Conservation (phyloP, 2,888 invertebrate genomes). For the Lasiommata megera region DNA sequence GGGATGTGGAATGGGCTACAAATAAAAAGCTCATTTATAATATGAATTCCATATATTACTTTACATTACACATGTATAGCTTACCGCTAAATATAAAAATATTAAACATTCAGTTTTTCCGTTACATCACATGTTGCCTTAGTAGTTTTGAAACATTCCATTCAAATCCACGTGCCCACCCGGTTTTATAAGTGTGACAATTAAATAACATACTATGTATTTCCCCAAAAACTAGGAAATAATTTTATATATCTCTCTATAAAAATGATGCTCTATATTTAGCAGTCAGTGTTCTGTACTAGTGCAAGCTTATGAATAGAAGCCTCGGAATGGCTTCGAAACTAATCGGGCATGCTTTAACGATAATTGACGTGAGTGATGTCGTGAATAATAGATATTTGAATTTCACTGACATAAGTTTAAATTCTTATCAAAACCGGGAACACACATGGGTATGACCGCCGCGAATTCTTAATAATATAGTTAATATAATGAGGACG, state of each 20-base stretch:
- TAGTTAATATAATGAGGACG: slow-evolving; percentile 43
- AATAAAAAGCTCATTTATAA: slow-evolving; percentile 45
- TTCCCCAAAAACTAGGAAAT: not conserved
- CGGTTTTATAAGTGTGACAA: slow-evolving; percentile 5
- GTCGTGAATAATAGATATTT: too few species aligned
- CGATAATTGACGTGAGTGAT: too few species aligned
- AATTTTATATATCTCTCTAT: too few species aligned
- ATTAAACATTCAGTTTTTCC: slow-evolving; percentile 61
- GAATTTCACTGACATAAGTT: too few species aligned
- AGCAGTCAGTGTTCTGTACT: too few species aligned
- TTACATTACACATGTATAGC: slow-evolving; percentile 65
- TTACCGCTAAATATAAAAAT: slow-evolving; percentile 77
- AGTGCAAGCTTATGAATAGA: too few species aligned
- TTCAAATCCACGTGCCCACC: slow-evolving; percentile 33
- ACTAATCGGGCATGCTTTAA: too few species aligned
- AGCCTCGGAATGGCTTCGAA: too few species aligned
- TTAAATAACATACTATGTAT: too few species aligned
- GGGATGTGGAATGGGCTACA: not conserved
- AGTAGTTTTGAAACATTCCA: slow-evolving; percentile 39
- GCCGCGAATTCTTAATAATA: slow-evolving; percentile 9
- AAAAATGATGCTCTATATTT: too few species aligned
- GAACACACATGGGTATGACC: slow-evolving; percentile 25
- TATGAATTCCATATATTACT: slow-evolving; percentile 73
- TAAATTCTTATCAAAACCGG: slow-evolving; percentile 17
- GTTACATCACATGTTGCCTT: slow-evolving; percentile 43